Evolutionary conservation across 2,113 vertebrate species (phyloP).

Genomic region (Thomomys bottae): DNA sequence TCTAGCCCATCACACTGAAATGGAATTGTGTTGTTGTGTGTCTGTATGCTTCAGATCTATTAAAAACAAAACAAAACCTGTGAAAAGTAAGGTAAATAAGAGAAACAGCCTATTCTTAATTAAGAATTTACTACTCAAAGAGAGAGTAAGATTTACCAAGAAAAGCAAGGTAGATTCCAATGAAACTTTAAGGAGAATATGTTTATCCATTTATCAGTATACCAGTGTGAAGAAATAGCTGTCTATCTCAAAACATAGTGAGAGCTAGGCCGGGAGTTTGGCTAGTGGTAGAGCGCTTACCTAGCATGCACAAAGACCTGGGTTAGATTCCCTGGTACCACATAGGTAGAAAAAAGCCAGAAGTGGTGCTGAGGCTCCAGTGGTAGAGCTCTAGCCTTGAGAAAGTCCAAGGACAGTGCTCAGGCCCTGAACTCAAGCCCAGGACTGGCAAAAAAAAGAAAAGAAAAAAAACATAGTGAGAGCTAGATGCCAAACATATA

Average conservation of each 20-base stretch:
- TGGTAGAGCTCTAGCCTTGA: too few species aligned
- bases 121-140: not conserved
- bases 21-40: not conserved
- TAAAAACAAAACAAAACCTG: not conserved
- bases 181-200: not conserved
- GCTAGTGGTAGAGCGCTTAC: too few species aligned
- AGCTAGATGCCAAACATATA: not conserved
- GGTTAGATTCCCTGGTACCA: too few species aligned
- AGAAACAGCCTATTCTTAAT: not conserved
- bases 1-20: not conserved
- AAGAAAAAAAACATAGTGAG: too few species aligned
- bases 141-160: constrained; percentile 9
- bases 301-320: too few species aligned
- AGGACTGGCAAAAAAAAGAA: too few species aligned
- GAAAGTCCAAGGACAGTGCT: too few species aligned
- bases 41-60: constrained; percentile 11
- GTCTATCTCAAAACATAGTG: not conserved
- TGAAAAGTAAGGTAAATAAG: constrained; percentile 28
- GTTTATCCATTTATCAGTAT: not conserved
- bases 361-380: too few species aligned
- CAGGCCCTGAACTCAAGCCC: too few species aligned
- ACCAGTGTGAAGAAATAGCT: not conserved
- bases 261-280: too few species aligned
- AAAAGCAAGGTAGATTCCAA: not conserved
- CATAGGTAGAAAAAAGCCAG: too few species aligned